Conservation (phyloP, 2,113 vertebrate genomes). For the Chroicocephalus ridibundus region DNA sequence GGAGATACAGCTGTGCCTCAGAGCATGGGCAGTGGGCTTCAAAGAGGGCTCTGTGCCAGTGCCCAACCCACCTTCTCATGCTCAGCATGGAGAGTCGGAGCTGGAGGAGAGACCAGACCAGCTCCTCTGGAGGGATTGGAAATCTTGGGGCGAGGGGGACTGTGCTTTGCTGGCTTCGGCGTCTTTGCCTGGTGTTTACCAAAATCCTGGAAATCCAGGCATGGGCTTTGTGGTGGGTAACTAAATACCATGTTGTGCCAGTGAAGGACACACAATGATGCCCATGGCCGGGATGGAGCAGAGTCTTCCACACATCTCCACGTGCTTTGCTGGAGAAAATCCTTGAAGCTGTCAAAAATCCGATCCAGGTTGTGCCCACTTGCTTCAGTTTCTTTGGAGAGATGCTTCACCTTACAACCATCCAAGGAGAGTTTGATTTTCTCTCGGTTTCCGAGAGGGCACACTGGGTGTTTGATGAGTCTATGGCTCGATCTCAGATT, state of each 20-base stretch:
- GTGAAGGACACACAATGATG: accelerated
- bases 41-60: not conserved
- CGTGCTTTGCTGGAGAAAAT: not conserved
- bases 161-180: not conserved
- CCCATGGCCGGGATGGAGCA: accelerated
- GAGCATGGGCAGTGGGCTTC: not conserved
- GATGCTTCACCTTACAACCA: not conserved
- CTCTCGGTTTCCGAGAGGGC: not conserved
- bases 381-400: not conserved
- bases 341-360: not conserved
- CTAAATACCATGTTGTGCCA: accelerated
- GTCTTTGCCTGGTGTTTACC: not conserved
- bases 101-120: not conserved
- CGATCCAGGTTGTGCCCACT: not conserved
- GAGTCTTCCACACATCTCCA: not conserved
- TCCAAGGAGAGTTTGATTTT: not conserved
- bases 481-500: not conserved
- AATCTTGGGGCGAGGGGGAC: not conserved
- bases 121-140: not conserved
- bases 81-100: accelerated
- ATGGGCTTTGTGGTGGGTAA: not conserved
- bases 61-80: not conserved
- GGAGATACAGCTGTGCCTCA: not conserved
- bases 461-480: not conserved
- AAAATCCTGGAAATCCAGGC: not conserved